Base-by-base conservation (phyloP, 2,113 vertebrate species). In the Haliaeetus leucogaster region DNA sequence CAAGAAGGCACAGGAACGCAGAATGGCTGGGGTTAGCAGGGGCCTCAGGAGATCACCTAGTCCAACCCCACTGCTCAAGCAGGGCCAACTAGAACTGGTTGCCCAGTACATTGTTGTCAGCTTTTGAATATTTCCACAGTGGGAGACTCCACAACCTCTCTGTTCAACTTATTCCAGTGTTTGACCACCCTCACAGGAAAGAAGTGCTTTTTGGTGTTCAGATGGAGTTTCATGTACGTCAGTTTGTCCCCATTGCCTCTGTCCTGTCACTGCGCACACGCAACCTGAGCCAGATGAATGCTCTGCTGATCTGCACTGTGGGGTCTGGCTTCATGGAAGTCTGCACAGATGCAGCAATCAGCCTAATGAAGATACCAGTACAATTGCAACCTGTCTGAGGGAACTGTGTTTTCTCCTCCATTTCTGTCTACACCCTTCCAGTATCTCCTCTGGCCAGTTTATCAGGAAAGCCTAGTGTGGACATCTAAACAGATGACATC, bases 191-290 rank as follows among this genome's bases (percentile, higher is more conserved):
- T 26, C n/a, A 61, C 11, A 55, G 29, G 15, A 77, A 40, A 14
- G 21, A 66, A 47, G 16, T 25, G 22, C 2, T 43, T 16, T 26
- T 73, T 25, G 40, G 18, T 40, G 36, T 36, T 91, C 47, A 43
- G 26, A 14, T 18, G 13, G 16, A 88, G 23, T 47, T 70, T 43
- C 48, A 73, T 0, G 1, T 0, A 0, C 38, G 13, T 14, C 42
- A 34, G 4, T 53, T 82, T 82, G 45, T 48, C 25, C 30, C 22
- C 9, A 18, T 3, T 55, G 23, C 13, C 30, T 67, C 71, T 76
- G 30, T 30, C 27, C 32, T 45, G 36, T 82, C 55, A 32, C 55
- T 61, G 50, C 42, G 18, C 52, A 45, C 30, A 20, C 10, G 13
- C 38, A 65, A 0, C 8, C n/a, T 8, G 16, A 73, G 40, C 23